Conservation (phyloP, 2,888 invertebrate genomes). For the Rhagonycha lutea region DNA sequence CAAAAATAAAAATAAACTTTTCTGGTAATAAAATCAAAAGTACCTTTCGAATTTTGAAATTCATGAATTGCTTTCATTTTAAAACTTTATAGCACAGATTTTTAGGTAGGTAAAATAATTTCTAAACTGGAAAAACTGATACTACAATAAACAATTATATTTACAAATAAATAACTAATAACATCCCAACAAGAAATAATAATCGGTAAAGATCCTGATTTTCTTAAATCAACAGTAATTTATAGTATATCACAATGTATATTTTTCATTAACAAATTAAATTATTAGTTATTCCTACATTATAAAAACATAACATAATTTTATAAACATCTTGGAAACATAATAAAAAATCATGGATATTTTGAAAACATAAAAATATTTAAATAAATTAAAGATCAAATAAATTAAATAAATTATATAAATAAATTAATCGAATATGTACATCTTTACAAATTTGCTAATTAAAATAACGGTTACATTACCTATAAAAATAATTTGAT, state of each 20-base stretch:
- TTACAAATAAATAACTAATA: background rate
- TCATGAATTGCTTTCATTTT: background rate
- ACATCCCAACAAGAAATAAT: background rate
- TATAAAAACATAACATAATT: too few relatives aligned
- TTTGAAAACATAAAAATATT: background rate
- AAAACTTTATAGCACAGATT: background rate
- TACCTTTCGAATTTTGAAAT: background rate
- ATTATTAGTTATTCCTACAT: too few relatives aligned
- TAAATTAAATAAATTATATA: background rate
- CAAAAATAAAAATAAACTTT: background rate
- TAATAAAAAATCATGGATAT: too few relatives aligned
- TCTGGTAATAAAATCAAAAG: background rate
- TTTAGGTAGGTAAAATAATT: background rate
- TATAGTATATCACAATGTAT: background rate
- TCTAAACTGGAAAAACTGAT: background rate
- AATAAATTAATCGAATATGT: background rate
- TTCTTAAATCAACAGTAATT: background rate
- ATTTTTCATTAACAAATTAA: background rate
- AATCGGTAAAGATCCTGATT: too few relatives aligned
- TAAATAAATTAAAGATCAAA: background rate
- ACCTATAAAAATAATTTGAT: background rate
- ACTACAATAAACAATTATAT: background rate
- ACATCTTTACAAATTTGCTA: background rate
- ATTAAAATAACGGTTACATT: background rate
- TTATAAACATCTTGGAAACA: too few relatives aligned